These are phyloP conservation scores for Apus apus DNA, from an alignment of 2,113 vertebrate species.

Conservation along the genomic window DNA sequence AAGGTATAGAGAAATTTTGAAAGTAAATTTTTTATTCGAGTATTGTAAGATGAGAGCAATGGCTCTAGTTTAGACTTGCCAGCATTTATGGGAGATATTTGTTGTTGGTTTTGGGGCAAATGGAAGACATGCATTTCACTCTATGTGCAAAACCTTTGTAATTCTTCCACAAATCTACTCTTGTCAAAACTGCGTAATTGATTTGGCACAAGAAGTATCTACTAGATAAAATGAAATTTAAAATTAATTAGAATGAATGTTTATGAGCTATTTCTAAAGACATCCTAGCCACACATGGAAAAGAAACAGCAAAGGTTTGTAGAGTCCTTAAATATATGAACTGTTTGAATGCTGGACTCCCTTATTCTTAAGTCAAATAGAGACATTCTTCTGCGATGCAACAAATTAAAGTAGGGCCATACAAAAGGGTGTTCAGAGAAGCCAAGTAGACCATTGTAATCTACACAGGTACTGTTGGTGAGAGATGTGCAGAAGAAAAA, in stretches of 20 bases:
- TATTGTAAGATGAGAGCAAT: neutral
- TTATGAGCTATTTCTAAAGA: neutral
- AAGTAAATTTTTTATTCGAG: neutral
- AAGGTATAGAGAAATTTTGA: neutral
- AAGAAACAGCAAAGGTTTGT: neutral
- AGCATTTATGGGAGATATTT: neutral
- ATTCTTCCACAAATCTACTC: neutral
- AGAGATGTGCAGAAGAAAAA: neutral
- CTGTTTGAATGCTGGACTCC: neutral
- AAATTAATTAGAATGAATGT: neutral
- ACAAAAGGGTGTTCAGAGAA: neutral
- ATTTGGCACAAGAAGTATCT: neutral
- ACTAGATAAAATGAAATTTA: neutral
- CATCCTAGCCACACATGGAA: neutral
- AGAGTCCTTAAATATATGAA: neutral
- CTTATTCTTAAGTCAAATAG: neutral
- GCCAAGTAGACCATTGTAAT: neutral
- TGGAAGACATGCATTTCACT: neutral
- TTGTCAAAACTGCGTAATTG: neutral
- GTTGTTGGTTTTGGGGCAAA: neutral
- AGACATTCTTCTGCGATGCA: rapidly evolving
- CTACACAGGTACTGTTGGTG: neutral
- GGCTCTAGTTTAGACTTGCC: neutral
- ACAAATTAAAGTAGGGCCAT: neutral
- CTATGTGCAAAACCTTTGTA: neutral